A percentile compares a stretch with the other conserved stretches of the same genome.
Evolutionary conservation across 2,888 invertebrate genomes (phyloP).

Genomic region (Palloptera scutellata): DNA sequence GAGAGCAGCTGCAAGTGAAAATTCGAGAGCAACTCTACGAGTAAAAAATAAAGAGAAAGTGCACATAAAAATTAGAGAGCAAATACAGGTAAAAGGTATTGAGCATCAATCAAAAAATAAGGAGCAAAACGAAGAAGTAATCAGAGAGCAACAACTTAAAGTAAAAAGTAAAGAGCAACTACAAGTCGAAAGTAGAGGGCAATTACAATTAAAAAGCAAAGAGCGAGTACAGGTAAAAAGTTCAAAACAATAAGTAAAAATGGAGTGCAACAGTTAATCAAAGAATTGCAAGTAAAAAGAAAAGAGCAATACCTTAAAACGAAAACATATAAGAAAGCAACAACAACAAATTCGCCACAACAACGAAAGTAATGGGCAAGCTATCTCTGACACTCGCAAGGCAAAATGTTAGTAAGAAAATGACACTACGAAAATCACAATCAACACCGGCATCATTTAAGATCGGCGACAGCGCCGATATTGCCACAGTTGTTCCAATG

Average conservation of each 20-base stretch:
- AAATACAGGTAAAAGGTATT: constrained; percentile 6
- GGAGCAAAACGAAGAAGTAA: too few relatives aligned
- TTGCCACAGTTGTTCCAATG: constrained; percentile 23
- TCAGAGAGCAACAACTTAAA: too few relatives aligned
- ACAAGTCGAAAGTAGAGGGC: too few relatives aligned
- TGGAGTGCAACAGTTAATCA: constrained; percentile 29
- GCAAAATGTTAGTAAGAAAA: constrained; percentile 37
- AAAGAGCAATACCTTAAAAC: constrained; percentile 5
- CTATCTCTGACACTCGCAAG: constrained; percentile 25
- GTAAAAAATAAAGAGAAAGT: constrained; percentile 36
- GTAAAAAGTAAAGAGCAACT: too few relatives aligned
- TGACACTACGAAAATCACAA: constrained; percentile 38
- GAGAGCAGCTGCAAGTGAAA: constrained; percentile 27
- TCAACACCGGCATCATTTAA: constrained; percentile 36
- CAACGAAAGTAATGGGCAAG: constrained; percentile 32
- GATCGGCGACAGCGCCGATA: constrained; percentile 24
- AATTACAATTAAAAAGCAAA: background rate
- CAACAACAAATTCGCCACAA: constrained; percentile 35
- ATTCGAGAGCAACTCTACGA: too few relatives aligned
- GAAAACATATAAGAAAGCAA: constrained; percentile 22
- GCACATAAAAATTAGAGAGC: constrained; percentile 30
- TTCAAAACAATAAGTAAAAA: too few relatives aligned
- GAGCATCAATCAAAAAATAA: too few relatives aligned
- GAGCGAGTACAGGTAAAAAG: constrained; percentile 39
- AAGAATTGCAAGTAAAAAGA: constrained; percentile 33